Base-by-base conservation (phyloP, 35 echinoderm and acorn worm species). In the Diadema setosum region DNA sequence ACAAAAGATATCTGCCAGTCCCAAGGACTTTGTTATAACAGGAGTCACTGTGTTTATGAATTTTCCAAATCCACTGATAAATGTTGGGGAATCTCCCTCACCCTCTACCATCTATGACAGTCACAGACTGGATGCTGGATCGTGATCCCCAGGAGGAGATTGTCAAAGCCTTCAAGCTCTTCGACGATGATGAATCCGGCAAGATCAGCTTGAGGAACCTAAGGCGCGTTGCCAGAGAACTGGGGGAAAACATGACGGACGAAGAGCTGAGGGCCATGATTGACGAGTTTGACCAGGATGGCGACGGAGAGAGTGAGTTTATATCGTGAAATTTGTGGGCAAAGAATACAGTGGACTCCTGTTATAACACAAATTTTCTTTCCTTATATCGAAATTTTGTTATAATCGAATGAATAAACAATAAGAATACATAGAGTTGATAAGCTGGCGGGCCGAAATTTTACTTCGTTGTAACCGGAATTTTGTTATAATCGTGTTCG, bases 191-290 rank as follows among this genome's bases (percentile, higher is more conserved):
- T 70, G 91, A 98, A 48, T 98, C 95, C 1, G 95, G 95, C 57
- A 98, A 98, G 80, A 98, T 98, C 58, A 94, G 95, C 60, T 30
- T 98, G 12, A 81, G 95, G 15, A 98, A 98, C 82, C 65, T 98
- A 30, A 83, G 91, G 55, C 39, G 91, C 36, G 95, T 94, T 1
- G 95, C 95, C 4, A 91, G 95, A 56, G 95, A 98, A 50, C 82
- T 98, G 41, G 95, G 95, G 35, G 95, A 98, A 58, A 98, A 91
- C 82, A 98, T 98, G 95, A 91, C 84, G 43, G 95, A 98, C 26
- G 95, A 98, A 23, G 95, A 98, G 69, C 85, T 98, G 4, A 65
- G 95, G 70, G 95, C 95, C 5, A 98, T 98, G 95, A 98, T 98
- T 70, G 95, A 98, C 50, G 95, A 98, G 58, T 98, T 98, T 94